phyloP scores from a whole-genome alignment of 2,113 vertebrate genomes.

The Synodontis membranacea region DNA sequence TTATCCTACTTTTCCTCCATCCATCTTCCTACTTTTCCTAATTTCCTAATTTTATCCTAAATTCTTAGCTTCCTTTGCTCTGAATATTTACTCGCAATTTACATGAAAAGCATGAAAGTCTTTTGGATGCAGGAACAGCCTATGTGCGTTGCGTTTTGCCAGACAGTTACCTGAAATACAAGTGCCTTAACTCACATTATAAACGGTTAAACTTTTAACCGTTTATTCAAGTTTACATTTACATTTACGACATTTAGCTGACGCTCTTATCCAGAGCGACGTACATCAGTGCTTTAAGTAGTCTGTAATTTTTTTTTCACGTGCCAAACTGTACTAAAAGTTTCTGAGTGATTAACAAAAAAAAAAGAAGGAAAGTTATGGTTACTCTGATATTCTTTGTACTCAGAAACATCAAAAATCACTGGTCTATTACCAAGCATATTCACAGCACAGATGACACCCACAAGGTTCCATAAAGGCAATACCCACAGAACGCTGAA shows the following conservation, averaged over 20 bases:
- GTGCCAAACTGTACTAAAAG: not conserved
- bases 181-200: not conserved
- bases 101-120: not conserved
- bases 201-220: too few species aligned
- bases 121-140: not conserved
- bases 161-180: not conserved
- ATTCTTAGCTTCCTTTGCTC: not conserved
- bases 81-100: not conserved
- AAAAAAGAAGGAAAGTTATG: not conserved
- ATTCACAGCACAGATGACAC: not conserved
- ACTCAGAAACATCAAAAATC: too few species aligned
- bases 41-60: too few species aligned
- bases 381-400: not conserved
- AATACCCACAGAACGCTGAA: not conserved
- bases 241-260: too few species aligned
- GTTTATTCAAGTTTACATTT: too few species aligned
- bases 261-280: too few species aligned
- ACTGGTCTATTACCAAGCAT: not conserved
- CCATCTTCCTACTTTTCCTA: too few species aligned
- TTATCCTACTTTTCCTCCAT: too few species aligned
- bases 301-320: not conserved
- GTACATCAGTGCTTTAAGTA: too few species aligned
- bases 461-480: not conserved
- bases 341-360: not conserved
- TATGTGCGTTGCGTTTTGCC: not conserved